These are phyloP conservation scores for Rutpela maculata DNA, from an alignment of 2,888 invertebrate genomes.

Conservation along the genomic window DNA sequence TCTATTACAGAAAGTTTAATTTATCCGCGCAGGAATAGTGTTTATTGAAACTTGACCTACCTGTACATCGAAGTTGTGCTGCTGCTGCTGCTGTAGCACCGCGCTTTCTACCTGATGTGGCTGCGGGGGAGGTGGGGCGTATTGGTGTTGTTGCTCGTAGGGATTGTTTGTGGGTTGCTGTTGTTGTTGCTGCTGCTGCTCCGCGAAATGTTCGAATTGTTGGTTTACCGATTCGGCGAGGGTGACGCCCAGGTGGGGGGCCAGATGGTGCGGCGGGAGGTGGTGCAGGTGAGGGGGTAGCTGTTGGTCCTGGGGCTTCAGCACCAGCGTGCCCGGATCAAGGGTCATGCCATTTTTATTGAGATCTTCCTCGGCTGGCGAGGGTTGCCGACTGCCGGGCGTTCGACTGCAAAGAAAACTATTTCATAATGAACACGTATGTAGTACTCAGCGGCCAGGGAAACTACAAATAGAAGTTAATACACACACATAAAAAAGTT, in stretches of 20 bases:
- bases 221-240: conserved; percentile 73
- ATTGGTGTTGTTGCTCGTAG: conserved; percentile 71
- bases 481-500: background rate
- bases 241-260: conserved; percentile 73
- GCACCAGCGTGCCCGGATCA: conserved; percentile 63
- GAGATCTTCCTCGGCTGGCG: conserved; percentile 90
- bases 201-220: conserved; percentile 73
- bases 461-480: background rate
- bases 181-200: conserved; percentile 66
- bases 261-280: conserved; percentile 74
- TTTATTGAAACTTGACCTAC: conserved; percentile 71
- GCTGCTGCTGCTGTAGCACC: conserved; percentile 78
- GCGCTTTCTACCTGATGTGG: conserved; percentile 73
- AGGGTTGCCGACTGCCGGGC: conserved; percentile 93
- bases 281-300: conserved; percentile 73
- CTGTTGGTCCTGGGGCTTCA: conserved; percentile 73
- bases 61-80: conserved; percentile 88
- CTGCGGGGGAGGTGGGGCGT: conserved; percentile 70
- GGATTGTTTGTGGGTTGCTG: conserved; percentile 69
- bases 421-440: conserved; percentile 39
- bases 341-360: conserved; percentile 76
- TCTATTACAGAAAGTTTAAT: too few relatives aligned
- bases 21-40: too few relatives aligned
- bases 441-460: conserved; percentile 8
- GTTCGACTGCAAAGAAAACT: conserved; percentile 82